Base-by-base conservation (phyloP, 2,888 invertebrate species). In the Deilephila elpenor region DNA sequence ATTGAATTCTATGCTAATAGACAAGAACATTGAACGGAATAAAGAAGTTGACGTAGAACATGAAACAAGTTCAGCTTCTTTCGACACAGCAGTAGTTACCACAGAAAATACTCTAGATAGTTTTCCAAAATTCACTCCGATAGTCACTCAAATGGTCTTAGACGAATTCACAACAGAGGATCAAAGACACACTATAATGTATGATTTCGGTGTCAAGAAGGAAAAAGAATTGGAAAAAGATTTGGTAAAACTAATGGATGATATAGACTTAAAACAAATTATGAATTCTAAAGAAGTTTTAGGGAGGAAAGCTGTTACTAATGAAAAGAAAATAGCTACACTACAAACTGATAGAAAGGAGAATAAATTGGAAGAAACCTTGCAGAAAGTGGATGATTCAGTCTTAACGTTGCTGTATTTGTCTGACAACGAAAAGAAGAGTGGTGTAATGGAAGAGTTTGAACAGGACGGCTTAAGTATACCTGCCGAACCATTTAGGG, bases 1-100 rank as follows among this genome's bases (percentile, higher is more conserved):
- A 74, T 73, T 90, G 17, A 70, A 74, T 51, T 86, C 88, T 0
- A 85, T 90, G 83, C 89, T 90, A 73, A 78, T 76, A n/a, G 85
- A 83, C 44, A 80, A 87, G 25, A 89, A 90, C 75, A 77, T 81
- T 5, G 76, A 79, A 37, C 80, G 71, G 59, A 73, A 75, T 2
- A 20, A n/a, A 53, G 67, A 74, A 25, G 5, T 19, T 32, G 37
- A 32, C n/a, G 67, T 56, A 60, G 32, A 29, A 11, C n/a, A 53
- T 25, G 29, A 59, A 51, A 64, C 20, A n/a, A 14, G 20, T 20
- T 37, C 4, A 11, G 6, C 51, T 51, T 6, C 44, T 44, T 11
- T 11, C 44, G 44, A 44, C 14, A 11, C 11, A 44, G 44, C 44
- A 14, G 11, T 44, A 44, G 11, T 14, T 11, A 44, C 67, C 25